These are phyloP conservation scores for Pluvianellus socialis DNA, from an alignment of 2,113 vertebrate species.

Conservation along the genomic window DNA sequence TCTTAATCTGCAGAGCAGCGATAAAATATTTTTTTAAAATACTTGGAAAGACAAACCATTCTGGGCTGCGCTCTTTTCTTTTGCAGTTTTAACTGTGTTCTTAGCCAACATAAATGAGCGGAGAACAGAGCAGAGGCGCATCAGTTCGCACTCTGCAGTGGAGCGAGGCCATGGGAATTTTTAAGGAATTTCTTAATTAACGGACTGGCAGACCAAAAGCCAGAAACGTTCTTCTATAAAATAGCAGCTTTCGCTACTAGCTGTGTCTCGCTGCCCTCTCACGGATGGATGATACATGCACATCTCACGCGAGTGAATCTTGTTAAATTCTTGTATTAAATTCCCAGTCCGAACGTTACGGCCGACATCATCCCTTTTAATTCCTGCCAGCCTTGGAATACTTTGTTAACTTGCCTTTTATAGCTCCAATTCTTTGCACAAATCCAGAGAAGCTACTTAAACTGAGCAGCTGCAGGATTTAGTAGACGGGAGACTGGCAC, in stretches of 20 bases:
- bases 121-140: not conserved
- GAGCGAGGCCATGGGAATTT: not conserved
- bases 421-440: not conserved
- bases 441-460: not conserved
- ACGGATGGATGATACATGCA: not conserved
- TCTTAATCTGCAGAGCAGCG: not conserved
- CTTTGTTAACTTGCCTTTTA: not conserved
- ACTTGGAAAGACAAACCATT: not conserved
- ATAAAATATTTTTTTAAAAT: not conserved
- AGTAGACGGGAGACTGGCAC: not conserved
- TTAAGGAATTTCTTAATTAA: not conserved
- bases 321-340: not conserved
- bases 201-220: not conserved
- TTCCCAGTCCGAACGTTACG: not conserved
- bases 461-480: not conserved
- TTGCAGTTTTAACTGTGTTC: not conserved
- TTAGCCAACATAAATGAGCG: not conserved
- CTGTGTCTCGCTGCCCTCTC: not conserved
- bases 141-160: not conserved
- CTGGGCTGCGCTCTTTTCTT: not conserved
- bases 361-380: not conserved
- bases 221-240: not conserved
- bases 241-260: not conserved
- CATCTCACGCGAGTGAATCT: not conserved
- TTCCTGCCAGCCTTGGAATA: not conserved